Base-by-base conservation (phyloP, 2,888 invertebrate genomes). In the Odiellus spinosus region DNA sequence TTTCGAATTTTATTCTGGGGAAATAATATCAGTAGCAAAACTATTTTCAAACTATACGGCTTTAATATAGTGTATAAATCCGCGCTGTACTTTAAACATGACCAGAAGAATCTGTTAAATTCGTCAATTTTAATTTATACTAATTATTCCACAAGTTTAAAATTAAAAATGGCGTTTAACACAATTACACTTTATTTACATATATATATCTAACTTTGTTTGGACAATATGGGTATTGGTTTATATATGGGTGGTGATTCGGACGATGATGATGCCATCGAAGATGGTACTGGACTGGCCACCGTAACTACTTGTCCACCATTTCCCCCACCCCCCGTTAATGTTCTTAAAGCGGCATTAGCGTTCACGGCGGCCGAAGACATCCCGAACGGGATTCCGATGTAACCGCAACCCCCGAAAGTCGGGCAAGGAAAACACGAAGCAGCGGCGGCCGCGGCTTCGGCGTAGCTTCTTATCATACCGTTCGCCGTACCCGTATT, bases 181-280 rank as follows among this genome's bases (percentile, higher is more conserved):
- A n/a, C n/a, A n/a, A n/a, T n/a, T n/a, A n/a, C n/a, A n/a, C n/a
- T n/a, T n/a, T n/a, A n/a, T n/a, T n/a, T n/a, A n/a, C n/a, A n/a
- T n/a, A n/a, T n/a, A n/a, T n/a, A 26, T 6, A 26, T 26, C 8
- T 50, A 53, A 44, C 53, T 53, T 35, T 53, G 53, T 34, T 53
- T 53, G 20, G 53, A 51, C 40, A 53, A 44, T 17, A 53, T 53
- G 11, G 53, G 53, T 4, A 53, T 53, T 15, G 53, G 53, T 26
- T 51, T 53, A 41, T 51, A 51, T 45, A 53, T 53, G 15, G 52
- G 45, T 5, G 52, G 48, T n/a, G 49, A 44, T 21, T 46, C 46
- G 2, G 50, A 36, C 32, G 43, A 46, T n/a, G 44, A n/a, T 6
- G 52, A 26, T 18, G 50, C 36, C 8, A 50, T 47, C 41, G 45